Evolutionary conservation across 2,888 invertebrate species (phyloP).

Genomic region (Heteromurus nitidus): DNA sequence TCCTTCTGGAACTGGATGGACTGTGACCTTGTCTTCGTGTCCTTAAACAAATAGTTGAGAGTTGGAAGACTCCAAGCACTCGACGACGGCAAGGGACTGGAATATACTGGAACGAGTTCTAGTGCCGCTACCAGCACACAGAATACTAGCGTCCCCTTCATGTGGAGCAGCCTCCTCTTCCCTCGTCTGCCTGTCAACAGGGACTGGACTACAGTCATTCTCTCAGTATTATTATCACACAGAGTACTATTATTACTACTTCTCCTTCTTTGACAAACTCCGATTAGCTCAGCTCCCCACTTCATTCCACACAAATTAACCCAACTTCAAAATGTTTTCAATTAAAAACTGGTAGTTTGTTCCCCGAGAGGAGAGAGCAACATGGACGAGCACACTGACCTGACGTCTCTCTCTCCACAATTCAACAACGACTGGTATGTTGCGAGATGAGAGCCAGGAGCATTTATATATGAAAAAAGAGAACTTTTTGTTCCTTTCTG

Average conservation of each 20-base stretch:
- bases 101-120: conserved; percentile 16
- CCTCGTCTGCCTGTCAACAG: no score
- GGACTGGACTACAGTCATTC: no score
- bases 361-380: no score
- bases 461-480: conserved; percentile 53
- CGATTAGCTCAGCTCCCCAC: no score
- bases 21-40: conserved; percentile 57
- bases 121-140: no score
- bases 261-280: no score
- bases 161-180: no score
- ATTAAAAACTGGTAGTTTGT: neutral
- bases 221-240: no score
- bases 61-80: conserved; percentile 62
- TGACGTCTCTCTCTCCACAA: conserved; percentile 37
- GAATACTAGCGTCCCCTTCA: no score
- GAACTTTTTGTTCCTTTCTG: neutral
- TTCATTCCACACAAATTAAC: no score
- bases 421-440: conserved; percentile 51
- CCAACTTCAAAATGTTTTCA: no score
- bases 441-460: conserved; percentile 32
- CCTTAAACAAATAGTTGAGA: conserved; percentile 58
- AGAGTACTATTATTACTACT: no score
- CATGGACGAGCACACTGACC: conserved; percentile 54
- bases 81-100: conserved; percentile 45
- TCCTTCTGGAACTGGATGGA: conserved; percentile 50